phyloP scores from a whole-genome alignment of 2,888 invertebrate genomes.

The Vandiemenella viatica region DNA sequence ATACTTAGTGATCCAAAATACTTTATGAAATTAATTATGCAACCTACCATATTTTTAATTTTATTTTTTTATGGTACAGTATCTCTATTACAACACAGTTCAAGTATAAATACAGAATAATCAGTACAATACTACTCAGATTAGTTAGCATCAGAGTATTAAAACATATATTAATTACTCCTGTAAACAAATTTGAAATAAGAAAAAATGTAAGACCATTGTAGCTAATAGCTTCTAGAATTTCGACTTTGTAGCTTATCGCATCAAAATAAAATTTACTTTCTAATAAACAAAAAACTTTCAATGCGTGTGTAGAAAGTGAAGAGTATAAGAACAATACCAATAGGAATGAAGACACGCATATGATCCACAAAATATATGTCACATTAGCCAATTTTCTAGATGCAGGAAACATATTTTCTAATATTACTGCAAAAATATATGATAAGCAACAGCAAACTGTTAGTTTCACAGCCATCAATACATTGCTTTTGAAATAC shows the following conservation, averaged over 20 bases:
- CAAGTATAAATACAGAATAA: conserved; percentile 37
- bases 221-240: conserved; percentile 57
- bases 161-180: conserved; percentile 57
- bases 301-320: conserved; percentile 19
- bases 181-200: conserved; percentile 69
- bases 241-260: conserved; percentile 29
- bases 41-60: conserved; percentile 31
- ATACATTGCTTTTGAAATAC: conserved; percentile 18
- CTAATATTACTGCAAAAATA: conserved; percentile 17
- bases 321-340: conserved; percentile 40
- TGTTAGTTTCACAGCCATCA: conserved; percentile 16
- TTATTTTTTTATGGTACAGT: conserved; percentile 32
- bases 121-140: conserved; percentile 30
- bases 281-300: no score
- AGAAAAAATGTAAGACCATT: conserved; percentile 78
- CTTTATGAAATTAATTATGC: background rate
- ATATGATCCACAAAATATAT: conserved; percentile 63
- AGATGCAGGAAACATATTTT: conserved; percentile 42
- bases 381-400: conserved; percentile 70
- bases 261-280: no score
- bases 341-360: conserved; percentile 41
- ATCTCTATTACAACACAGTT: conserved; percentile 27
- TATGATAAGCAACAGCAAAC: conserved; percentile 27
- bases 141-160: conserved; percentile 39
- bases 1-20: no score